These are phyloP conservation scores for Babyrousa celebensis DNA, from an alignment of 2,797 vertebrate species.

Conservation along the genomic window DNA sequence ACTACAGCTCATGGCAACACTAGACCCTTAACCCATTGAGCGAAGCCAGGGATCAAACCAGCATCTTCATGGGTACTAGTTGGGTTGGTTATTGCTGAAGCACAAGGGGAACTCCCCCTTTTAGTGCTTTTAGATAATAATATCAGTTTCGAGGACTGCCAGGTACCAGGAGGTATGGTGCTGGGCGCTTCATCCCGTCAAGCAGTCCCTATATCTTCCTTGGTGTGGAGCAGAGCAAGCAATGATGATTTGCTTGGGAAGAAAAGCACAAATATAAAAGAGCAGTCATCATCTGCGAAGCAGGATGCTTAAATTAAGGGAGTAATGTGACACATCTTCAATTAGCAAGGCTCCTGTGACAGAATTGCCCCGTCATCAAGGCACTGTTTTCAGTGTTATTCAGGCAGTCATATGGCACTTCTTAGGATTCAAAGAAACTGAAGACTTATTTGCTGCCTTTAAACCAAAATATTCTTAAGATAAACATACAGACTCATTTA, in stretches of 20 bases:
- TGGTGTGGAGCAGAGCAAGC: not conserved
- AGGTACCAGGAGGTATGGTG: not conserved
- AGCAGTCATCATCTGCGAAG: not conserved
- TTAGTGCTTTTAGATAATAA: not conserved
- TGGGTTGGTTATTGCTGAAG: too few relatives aligned
- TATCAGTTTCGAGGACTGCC: not conserved
- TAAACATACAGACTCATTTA: slow-evolving; percentile 78
- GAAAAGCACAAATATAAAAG: slow-evolving; percentile 47
- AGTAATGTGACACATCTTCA: not conserved
- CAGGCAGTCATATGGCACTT: slow-evolving; percentile 60
- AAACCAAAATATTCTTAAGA: slow-evolving; percentile 82
- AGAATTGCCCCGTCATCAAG: not conserved
- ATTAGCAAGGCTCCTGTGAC: slow-evolving; percentile 64
- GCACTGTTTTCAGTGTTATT: slow-evolving; percentile 57
- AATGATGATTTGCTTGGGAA: not conserved
- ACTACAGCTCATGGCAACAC: too few relatives aligned
- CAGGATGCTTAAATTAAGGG: slow-evolving; percentile 1
- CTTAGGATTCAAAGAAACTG: slow-evolving; percentile 73
- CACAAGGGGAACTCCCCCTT: too few relatives aligned
- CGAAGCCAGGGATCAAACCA: too few relatives aligned
- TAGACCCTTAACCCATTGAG: too few relatives aligned
- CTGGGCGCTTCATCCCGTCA: not conserved
- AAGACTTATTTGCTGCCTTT: slow-evolving; percentile 77
- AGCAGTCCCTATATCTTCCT: slow-evolving; percentile 14
- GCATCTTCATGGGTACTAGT: too few relatives aligned